A percentile compares a stretch with the other conserved stretches of the same genome.
Conservation (phyloP, 2,888 invertebrate genomes). For the Dolichopus griseipennis region DNA sequence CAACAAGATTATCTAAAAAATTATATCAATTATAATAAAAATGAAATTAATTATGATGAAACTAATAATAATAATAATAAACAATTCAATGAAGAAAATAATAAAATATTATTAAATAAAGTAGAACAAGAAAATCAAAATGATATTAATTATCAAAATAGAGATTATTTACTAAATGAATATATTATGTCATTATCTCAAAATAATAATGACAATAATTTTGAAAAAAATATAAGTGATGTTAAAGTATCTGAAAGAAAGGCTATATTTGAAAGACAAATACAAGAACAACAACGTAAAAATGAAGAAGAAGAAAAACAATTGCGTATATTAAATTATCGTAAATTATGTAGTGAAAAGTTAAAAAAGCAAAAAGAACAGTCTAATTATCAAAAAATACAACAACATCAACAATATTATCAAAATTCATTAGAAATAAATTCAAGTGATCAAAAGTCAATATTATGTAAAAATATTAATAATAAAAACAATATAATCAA, state of each 20-base stretch:
- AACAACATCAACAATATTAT: constrained; percentile 6
- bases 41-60: background rate
- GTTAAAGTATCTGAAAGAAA: constrained; percentile 7
- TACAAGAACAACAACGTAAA: background rate
- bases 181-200: too few species aligned
- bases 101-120: background rate
- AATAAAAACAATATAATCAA: background rate
- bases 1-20: background rate
- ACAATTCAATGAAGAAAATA: background rate
- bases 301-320: constrained; percentile 2
- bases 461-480: constrained; percentile 7
- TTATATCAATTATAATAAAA: background rate
- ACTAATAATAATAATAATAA: background rate
- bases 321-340: background rate
- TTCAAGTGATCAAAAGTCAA: too few species aligned
- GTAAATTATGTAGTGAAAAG: constrained; percentile 10
- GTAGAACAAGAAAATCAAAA: background rate
- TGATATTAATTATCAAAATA: too few species aligned
- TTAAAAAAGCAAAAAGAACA: background rate
- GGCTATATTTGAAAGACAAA: constrained; percentile 4
- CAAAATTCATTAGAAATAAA: background rate
- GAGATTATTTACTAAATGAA: too few species aligned
- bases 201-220: background rate
- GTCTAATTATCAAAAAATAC: background rate
- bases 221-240: background rate